Evolutionary conservation across 2,113 vertebrate genomes (phyloP).

Genomic region (Noturus placidus): DNA sequence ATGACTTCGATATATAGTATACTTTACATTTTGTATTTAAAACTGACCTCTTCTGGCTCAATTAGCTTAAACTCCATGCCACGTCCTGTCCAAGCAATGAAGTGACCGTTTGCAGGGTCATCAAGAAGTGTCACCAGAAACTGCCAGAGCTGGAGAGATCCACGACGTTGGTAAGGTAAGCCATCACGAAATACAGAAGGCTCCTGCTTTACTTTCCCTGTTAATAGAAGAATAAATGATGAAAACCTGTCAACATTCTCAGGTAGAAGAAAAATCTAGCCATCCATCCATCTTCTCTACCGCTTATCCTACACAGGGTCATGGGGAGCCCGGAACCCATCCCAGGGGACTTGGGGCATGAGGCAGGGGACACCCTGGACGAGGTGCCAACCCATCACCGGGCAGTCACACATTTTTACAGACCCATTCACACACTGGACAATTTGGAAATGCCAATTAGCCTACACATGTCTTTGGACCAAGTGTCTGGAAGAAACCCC

Average conservation of each 20-base stretch:
- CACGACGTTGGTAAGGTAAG: conserved; percentile 90
- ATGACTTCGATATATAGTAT: background rate
- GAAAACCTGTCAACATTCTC: conserved; percentile 49
- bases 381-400: too few species aligned
- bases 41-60: conserved; percentile 89
- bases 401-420: too few species aligned
- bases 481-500: too few species aligned
- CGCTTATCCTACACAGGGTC: too few species aligned
- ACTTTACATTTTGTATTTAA: background rate
- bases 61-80: conserved; percentile 99
- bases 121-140: conserved; percentile 93
- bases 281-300: too few species aligned
- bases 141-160: conserved; percentile 97
- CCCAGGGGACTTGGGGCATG: too few species aligned
- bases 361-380: too few species aligned
- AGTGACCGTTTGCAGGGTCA: conserved; percentile 91
- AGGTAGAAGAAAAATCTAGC: background rate
- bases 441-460: too few species aligned
- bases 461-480: too few species aligned
- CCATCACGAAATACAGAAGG: conserved; percentile 86
- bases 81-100: conserved; percentile 95
- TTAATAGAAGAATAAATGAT: conserved; percentile 12
- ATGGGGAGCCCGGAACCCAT: too few species aligned
- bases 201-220: conserved; percentile 94
- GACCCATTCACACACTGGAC: too few species aligned